phyloP scores from a whole-genome alignment of 2,797 vertebrate species.

The Rhynchotus rufescens region DNA sequence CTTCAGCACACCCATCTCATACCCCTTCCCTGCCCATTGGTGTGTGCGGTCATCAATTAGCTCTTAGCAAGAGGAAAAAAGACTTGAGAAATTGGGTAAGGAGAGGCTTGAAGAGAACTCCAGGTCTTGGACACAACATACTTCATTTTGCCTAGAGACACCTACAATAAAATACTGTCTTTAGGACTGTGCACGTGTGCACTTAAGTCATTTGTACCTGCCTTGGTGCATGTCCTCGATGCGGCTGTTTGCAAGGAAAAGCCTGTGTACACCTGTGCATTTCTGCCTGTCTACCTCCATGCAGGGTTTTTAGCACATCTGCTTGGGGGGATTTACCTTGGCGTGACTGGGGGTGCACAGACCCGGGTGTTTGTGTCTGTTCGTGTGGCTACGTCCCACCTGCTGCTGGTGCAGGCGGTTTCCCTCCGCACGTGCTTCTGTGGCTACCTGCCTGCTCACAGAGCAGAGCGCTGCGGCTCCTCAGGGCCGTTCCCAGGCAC shows the following conservation, averaged over 20 bases:
- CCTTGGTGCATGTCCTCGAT: neutral
- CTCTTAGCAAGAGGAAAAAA: neutral
- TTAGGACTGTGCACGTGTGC: rapidly evolving
- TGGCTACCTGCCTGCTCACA: constrained; percentile 16
- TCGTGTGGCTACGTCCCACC: neutral
- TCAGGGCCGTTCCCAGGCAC: constrained; percentile 59
- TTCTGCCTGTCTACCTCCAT: neutral
- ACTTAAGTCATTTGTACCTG: neutral
- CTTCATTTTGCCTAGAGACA: neutral
- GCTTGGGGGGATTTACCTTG: rapidly evolving
- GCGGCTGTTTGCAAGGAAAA: neutral
- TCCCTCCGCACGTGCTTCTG: constrained; percentile 21
- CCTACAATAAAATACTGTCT: neutral
- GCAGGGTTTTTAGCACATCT: neutral
- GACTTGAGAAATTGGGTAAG: neutral
- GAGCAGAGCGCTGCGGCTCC: constrained; percentile 12
- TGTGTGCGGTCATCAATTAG: neutral
- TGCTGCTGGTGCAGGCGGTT: neutral
- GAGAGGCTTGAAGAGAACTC: neutral
- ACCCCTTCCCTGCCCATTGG: neutral
- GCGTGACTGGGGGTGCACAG: neutral
- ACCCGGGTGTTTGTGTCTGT: constrained; percentile 15
- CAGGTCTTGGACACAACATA: neutral
- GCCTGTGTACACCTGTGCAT: rapidly evolving
- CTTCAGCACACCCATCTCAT: neutral